Base-by-base conservation (phyloP, 2,797 vertebrate species). In the Sciurus vulgaris region DNA sequence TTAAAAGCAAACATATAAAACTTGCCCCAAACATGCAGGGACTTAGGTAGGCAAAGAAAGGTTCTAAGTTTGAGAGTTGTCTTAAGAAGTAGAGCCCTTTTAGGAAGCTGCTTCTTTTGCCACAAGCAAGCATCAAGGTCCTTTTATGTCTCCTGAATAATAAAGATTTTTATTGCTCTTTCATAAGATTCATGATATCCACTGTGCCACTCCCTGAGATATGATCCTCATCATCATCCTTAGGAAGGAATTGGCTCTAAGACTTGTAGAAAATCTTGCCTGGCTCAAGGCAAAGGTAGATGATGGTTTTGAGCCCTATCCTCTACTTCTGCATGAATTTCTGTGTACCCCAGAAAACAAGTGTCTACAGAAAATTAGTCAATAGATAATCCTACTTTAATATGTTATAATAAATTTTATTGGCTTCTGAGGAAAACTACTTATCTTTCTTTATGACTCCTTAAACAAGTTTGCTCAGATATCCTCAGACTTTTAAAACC, bases 381-480 rank as follows among this genome's bases (percentile, higher is more conserved):
- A 86, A 90, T 94, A 86, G 86, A 63, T 84, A 92, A 96, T 94
- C 67, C 72, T 78, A 81, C 47, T 92, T 97, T 96, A 93, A 97
- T 96, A 93, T 79, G 85, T 87, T 93, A 8, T 91, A 93, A 96
- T 97, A 97, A 81, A 84, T 95, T 97, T 97, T 97, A 97, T 96
- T 89, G 92, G 86, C 93, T 96, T 96, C 86, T 91, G 86, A 93
- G 87, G 84, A 89, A 95, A 97, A 91, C 90, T 92, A 63, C 84
- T 96, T 95, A 91, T 97, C 96, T 97, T 92, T 93, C 94, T 96
- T 97, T 97, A 96, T 88, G 90, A 95, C 61, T 95, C 95, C 90
- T 96, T 92, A 96, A 97, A 97, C 77, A 77, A 88, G 70, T 95
- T 96, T 94, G 67, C 92, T 96, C 92, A 93, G 88, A 89, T 95